Evolutionary conservation across 2,113 vertebrate genomes (phyloP), one percentile per base, ranked within the genome.

Genomic region (Ceratotherium simum): DNA sequence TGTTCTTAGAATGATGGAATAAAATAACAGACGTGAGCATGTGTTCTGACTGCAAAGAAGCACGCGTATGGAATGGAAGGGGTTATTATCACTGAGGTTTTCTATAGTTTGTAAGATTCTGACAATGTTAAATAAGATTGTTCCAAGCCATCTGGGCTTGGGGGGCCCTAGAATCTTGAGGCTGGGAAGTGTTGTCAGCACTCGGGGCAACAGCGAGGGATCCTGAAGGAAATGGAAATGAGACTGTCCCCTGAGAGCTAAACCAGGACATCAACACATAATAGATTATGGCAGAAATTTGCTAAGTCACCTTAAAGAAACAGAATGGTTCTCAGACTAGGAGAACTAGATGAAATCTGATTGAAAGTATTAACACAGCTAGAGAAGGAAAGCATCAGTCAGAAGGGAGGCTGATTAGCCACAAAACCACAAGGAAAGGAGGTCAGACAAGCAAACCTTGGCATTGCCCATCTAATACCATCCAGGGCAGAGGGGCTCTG

Each of bases 81-180:
- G 8, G 29, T 83, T 82, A 27, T 83, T 79, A 84, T 81, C 51
- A 29, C n/a, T 64, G 56, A 85, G 33, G 58, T 69, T 90, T 93
- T 39, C 88, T 54, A 70, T 93, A 79, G 33, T 93, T 94, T 90
- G 31, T 81, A 73, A 95, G 92, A 89, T 64, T 92, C 54, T 73
- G 60, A 95, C n/a, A 76, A n/a, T 76, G 39, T 88, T 97, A 98
- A 97, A 84, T 85, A 96, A 96, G 70, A 64, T 62, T 94, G 33
- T 87, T 92, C 39, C 81, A 72, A 96, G 62, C 60, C 58, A 78
- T 33, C 31, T 88, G 89, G 88, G 11, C 42, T 90, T 69, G 62
- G 48, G 9, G 60, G 64, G 25, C 62, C 65, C 94, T 91, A 70
- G 65, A 96, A 91, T 89, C 67, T 85, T 16, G 20, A 94, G 13